Conservation (phyloP, 2,113 vertebrate species). For the Brachypodius melanocephalos region DNA sequence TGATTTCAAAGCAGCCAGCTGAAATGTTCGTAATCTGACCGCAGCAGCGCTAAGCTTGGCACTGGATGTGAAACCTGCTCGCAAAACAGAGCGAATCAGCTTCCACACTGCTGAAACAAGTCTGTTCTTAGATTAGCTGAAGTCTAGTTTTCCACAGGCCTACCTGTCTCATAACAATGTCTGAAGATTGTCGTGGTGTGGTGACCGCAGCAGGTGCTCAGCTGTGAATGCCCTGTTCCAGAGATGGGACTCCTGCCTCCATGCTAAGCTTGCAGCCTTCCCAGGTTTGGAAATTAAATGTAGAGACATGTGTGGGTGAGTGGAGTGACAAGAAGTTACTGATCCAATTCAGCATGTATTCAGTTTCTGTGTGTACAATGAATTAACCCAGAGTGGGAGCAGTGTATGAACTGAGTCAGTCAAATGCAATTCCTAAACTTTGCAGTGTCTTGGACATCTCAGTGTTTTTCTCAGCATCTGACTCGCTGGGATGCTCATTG, state of each 20-base stretch:
- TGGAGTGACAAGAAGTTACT: not conserved
- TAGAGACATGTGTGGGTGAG: not conserved
- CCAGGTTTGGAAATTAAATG: not conserved
- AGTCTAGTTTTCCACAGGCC: not conserved
- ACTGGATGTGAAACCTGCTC: not conserved
- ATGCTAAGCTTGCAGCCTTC: not conserved
- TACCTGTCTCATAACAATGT: not conserved
- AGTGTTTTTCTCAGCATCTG: not conserved
- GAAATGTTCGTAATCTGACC: not conserved
- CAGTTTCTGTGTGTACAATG: not conserved
- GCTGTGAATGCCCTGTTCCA: not conserved
- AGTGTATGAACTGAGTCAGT: not conserved
- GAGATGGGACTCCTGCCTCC: not conserved
- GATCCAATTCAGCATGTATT: not conserved
- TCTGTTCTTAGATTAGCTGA: not conserved
- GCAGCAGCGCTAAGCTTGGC: accelerated
- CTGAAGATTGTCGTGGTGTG: accelerated
- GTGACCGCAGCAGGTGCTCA: not conserved
- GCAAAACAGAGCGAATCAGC: not conserved
- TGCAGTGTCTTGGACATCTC: not conserved
- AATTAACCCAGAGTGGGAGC: not conserved
- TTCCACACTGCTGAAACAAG: not conserved
- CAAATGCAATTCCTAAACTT: not conserved
- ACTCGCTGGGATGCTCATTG: not conserved
- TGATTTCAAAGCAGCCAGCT: not conserved